Evolutionary conservation across 1,140 invertebrate species (phyloP), one percentile per base, ranked within the genome.

Genomic region (Drosophila baimaii): DNA sequence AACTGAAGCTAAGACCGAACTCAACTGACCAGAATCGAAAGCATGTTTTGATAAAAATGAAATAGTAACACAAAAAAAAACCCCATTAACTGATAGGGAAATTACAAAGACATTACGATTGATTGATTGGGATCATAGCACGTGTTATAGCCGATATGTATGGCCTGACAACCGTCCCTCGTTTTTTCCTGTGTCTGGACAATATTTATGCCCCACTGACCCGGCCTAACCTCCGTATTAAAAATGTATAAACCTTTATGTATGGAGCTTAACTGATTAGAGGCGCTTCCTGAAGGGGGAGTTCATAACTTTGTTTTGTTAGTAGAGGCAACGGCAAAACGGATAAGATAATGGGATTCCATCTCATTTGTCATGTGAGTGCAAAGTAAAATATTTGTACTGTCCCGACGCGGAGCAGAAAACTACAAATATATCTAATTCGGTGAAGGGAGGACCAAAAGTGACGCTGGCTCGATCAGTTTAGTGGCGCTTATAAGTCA

Each of bases 331-430:
- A 37, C 37, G n/a, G 37, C 37, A 15, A 31, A 31, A 3, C 29
- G 41, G 73, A 77, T 77, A 77, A 77, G 73, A 77, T 77, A 69
- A 41, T 21, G 25, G 9, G 33, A 37, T 39, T 43, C 39, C 61
- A 46, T 43, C 54, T 55, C 39, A 31, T 47, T 25, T 69, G 49
- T 77, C 74, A 77, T 77, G 73, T 77, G 74, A 77, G 74, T 77
- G 74, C 43, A 62, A 75, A 74, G 58, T 27, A 75, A 55, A 75
- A 75, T 74, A 75, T 75, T 75, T 74, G 33, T 35, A 31, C 23
- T 55, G 58, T 55, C 64, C 15, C 49, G 31, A 23, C 29, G 27
- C 31, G 21, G 21, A 37, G 31, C 13, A 62, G 29, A 51, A 61
- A 62, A 52, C 55, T 46, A 54, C 33, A 23, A 59, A 37, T 49